Conservation (phyloP, 2,113 vertebrate species). For the Xiphophorus maculatus region DNA sequence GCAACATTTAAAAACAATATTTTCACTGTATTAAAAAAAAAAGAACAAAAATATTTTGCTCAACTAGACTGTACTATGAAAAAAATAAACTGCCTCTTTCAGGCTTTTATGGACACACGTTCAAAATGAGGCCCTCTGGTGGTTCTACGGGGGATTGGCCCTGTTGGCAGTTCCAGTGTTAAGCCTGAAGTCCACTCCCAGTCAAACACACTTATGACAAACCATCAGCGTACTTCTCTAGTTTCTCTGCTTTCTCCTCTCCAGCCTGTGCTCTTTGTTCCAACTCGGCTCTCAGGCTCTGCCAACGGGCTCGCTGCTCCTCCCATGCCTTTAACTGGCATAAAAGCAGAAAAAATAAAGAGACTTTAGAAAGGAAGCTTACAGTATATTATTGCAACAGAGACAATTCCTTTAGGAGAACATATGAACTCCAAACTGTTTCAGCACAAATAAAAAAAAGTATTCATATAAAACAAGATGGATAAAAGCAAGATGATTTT, state of each 20-base stretch:
- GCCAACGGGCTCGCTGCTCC: slow-evolving; percentile 80
- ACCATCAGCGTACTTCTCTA: slow-evolving; percentile 77
- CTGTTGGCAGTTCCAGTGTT: not conserved
- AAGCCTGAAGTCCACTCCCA: not conserved
- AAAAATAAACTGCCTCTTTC: not conserved
- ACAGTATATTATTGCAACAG: not conserved
- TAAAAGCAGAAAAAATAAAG: slow-evolving; percentile 7
- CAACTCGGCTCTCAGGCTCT: slow-evolving; percentile 80
- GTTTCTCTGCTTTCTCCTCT: slow-evolving; percentile 87
- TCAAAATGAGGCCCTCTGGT: not conserved
- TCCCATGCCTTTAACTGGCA: slow-evolving; percentile 81
- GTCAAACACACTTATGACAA: not conserved
- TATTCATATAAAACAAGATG: slow-evolving; percentile 14
- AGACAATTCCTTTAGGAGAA: not conserved
- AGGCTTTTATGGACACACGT: not conserved
- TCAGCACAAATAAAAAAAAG: slow-evolving; percentile 20
- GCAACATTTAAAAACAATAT: too few relatives aligned
- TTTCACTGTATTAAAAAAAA: too few relatives aligned
- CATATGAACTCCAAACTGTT: not conserved
- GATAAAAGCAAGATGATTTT: slow-evolving; percentile 28
- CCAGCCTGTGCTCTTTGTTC: slow-evolving; percentile 85
- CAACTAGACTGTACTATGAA: not conserved
- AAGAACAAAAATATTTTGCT: too few relatives aligned
- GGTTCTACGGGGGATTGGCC: not conserved
- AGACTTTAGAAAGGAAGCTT: not conserved